Base-by-base conservation (phyloP, 2,797 vertebrate genomes). In the Loriculus beryllinus region DNA sequence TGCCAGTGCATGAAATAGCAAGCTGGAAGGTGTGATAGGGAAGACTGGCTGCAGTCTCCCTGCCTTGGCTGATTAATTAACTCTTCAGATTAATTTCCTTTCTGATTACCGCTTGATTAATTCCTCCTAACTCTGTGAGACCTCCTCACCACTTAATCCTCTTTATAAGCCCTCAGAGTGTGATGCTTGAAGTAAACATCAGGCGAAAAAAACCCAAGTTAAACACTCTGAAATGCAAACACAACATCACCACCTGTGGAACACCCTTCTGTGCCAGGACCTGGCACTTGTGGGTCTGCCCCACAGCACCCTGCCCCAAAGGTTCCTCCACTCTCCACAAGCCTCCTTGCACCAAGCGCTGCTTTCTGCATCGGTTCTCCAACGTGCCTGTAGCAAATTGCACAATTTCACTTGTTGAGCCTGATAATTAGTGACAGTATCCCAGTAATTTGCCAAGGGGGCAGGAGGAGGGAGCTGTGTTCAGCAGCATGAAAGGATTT, bases 401-500 rank as follows among this genome's bases (percentile, higher is more conserved):
- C 75, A 86, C 94, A 45, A 96, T 98, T 98, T 97, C 97, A 97
- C 97, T 98, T 97, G 95, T 97, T 96, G 93, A 96, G 96, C 97
- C 94, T 97, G 96, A 97, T 98, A 98, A 98, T 98, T 98, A 98
- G 96, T 82, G 97, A 97, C 97, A 96, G 97, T 97, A 97, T 98
- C 97, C 97, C 93, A 86, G 86, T 96, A 96, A 98, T 98, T 98
- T 98, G 96, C 95, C 94, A 96, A 96, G 93, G 64, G 65, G 69
- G n/a, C 77, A 84, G 81, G 85, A 87, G 79, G 86, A 80, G 65
- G 52, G 78, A 70, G 65, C 72, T 80, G 65, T 9, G 47, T 19
- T 62, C 56, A 75, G 85, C 93, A 90, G 71, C 47, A 17, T 64
- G 76, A 70, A 62, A 45, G 20, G 29, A 91, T 63, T 76, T 52